A percentile compares a stretch with the other conserved stretches of the same genome.
These are phyloP conservation scores for Phrixothrix hirtus DNA, from an alignment of 2,888 invertebrate genomes.

Conservation along the genomic window DNA sequence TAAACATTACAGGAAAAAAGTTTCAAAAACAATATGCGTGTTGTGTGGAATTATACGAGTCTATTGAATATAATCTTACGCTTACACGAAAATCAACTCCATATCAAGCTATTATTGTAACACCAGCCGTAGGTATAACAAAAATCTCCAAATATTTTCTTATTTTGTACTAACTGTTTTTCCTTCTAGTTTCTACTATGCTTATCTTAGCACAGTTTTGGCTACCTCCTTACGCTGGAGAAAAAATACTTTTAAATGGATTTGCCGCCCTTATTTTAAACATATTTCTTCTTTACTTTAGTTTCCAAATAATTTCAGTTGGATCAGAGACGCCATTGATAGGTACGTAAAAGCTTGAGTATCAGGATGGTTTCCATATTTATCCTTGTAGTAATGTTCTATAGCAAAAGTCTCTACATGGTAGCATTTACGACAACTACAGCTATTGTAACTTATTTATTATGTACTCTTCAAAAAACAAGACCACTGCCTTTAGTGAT, in stretches of 20 bases:
- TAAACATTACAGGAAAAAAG: constrained; percentile 1
- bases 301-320: constrained; percentile 61
- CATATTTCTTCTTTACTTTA: constrained; percentile 66
- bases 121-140: constrained; percentile 15
- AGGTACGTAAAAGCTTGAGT: constrained; percentile 50
- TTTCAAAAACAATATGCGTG: constrained; percentile 3
- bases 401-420: constrained; percentile 18
- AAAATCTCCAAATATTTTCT: background rate
- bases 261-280: constrained; percentile 63
- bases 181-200: constrained; percentile 9
- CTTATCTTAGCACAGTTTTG: constrained; percentile 65
- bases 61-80: constrained; percentile 7
- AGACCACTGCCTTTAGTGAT: constrained; percentile 5
- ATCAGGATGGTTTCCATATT: background rate
- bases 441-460: constrained; percentile 3
- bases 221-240: constrained; percentile 68
- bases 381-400: constrained; percentile 12
- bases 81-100: constrained; percentile 16
- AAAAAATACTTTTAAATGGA: constrained; percentile 67
- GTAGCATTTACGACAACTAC: constrained; percentile 5
- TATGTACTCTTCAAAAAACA: constrained; percentile 8
- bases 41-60: constrained; percentile 8
- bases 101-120: constrained; percentile 7
- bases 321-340: constrained; percentile 61
- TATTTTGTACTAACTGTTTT: background rate